Evolutionary conservation across 2,888 invertebrate genomes (phyloP), one percentile per base, ranked within the genome.

Genomic region (Cantharis lateralis): DNA sequence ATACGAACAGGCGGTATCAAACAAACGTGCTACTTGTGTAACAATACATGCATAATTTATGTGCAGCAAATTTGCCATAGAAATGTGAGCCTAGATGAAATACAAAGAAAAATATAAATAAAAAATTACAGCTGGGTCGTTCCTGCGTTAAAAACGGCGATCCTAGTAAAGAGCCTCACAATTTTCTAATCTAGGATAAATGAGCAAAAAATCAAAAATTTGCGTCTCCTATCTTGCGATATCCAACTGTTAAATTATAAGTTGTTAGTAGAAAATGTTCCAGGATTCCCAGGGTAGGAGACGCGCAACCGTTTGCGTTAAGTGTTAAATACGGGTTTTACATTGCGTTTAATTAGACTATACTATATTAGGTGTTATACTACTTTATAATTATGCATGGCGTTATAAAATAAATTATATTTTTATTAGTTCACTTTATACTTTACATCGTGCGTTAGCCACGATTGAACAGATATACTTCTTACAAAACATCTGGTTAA

Each of bases 171-270:
- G 24, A 76, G 76, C 76, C 72, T 76, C 77, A 79, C 77, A 75
- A 77, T 74, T 70, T 85, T 83, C 83, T 83, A 83, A 81, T 82
- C 78, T 84, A 83, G 82, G 77, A 81, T 82, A 87, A 87, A 88
- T 87, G 88, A 88, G 88, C 88, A 87, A 82, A 87, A 87, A 88
- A 88, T 88, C 88, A 88, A 88, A 87, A 87, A 20, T 86, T 85
- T 79, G 84, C 85, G 87, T 81, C 80, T 81, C 86, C 81, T 85
- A 85, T 84, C 87, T 84, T 84, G 85, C 84, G 84, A 85, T 76
- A 85, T 86, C 87, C 86, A 83, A 81, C 86, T 86, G 86, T 86
- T 87, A 86, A 48, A 87, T 84, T 86, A 84, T 87, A 88, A 87
- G 86, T 87, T 88, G 88, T 87, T 87, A 85, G 84, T 86, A 85